These are phyloP conservation scores for Novumbra hubbsi DNA, from an alignment of 2,797 vertebrate genomes.

Conservation along the genomic window DNA sequence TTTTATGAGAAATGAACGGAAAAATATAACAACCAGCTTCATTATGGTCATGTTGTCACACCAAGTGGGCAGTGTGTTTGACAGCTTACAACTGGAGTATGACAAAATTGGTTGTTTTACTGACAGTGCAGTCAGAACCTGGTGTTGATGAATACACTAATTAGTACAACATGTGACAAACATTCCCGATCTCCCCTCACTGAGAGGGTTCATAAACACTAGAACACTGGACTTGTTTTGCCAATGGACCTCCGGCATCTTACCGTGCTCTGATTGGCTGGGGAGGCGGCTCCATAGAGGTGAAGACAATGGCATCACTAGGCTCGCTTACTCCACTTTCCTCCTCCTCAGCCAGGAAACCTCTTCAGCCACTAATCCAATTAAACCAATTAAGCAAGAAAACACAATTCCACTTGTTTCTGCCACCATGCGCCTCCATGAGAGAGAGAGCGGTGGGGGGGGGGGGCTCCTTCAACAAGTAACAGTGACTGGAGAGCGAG, in stretches of 20 bases:
- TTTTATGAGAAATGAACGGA: too few relatives aligned
- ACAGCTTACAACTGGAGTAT: too few relatives aligned
- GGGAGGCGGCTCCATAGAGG: constrained; percentile 32
- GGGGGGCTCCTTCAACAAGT: constrained; percentile 16
- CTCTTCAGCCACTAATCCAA: constrained; percentile 59
- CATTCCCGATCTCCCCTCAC: too few relatives aligned
- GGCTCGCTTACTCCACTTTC: constrained; percentile 55
- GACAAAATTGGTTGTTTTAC: too few relatives aligned
- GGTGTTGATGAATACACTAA: too few relatives aligned
- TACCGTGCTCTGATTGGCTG: constrained; percentile 48
- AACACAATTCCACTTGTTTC: constrained; percentile 55
- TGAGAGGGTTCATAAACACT: neutral
- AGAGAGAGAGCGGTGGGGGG: constrained; percentile 16
- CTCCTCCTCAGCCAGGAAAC: constrained; percentile 55
- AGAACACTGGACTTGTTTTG: constrained; percentile 17
- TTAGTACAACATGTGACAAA: too few relatives aligned
- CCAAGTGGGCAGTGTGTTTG: too few relatives aligned
- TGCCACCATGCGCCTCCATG: constrained; percentile 36
- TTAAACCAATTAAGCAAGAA: constrained; percentile 68
- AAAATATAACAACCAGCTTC: too few relatives aligned
- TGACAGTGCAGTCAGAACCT: too few relatives aligned
- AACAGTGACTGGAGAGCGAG: constrained; percentile 15
- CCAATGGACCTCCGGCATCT: constrained; percentile 37
- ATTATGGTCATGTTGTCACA: too few relatives aligned
- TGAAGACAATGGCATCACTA: constrained; percentile 59